These are phyloP conservation scores for Thymelicus lineola DNA, from an alignment of 2,888 invertebrate genomes.

Conservation along the genomic window DNA sequence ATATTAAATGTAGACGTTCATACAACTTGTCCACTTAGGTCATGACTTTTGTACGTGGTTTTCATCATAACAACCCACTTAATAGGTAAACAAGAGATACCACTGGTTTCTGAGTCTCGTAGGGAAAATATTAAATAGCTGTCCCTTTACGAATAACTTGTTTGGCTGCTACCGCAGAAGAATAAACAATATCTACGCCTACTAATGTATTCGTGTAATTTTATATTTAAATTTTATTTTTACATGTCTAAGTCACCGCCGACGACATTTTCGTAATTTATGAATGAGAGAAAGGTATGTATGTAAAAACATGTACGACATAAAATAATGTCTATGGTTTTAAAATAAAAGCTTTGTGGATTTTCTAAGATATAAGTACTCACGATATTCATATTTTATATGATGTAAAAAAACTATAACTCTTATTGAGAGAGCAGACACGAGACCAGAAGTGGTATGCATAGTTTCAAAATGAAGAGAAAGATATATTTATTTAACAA, in stretches of 20 bases:
- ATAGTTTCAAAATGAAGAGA: too few relatives aligned
- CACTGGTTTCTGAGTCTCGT: constrained; percentile 30
- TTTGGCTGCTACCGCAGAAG: constrained; percentile 16
- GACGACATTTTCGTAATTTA: not conserved
- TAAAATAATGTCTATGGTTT: too few relatives aligned
- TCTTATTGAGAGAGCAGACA: too few relatives aligned
- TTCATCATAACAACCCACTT: constrained; percentile 51
- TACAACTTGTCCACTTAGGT: constrained; percentile 67
- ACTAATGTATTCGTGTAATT: constrained; percentile 42
- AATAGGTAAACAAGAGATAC: constrained; percentile 37
- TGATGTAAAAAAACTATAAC: too few relatives aligned
- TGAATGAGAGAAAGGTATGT: not conserved
- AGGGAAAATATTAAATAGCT: constrained; percentile 32
- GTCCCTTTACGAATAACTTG: constrained; percentile 29
- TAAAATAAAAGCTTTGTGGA: too few relatives aligned
- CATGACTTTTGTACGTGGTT: constrained; percentile 59
- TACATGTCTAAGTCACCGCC: not conserved
- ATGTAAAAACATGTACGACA: too few relatives aligned
- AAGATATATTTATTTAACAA: too few relatives aligned
- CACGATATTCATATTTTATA: too few relatives aligned
- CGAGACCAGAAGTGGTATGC: too few relatives aligned
- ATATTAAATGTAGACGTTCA: constrained; percentile 56
- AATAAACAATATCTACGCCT: constrained; percentile 30
- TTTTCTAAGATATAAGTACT: too few relatives aligned
- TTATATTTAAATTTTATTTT: constrained; percentile 41